phyloP scores from a whole-genome alignment of 2,113 vertebrate species.

The Procavia capensis region DNA sequence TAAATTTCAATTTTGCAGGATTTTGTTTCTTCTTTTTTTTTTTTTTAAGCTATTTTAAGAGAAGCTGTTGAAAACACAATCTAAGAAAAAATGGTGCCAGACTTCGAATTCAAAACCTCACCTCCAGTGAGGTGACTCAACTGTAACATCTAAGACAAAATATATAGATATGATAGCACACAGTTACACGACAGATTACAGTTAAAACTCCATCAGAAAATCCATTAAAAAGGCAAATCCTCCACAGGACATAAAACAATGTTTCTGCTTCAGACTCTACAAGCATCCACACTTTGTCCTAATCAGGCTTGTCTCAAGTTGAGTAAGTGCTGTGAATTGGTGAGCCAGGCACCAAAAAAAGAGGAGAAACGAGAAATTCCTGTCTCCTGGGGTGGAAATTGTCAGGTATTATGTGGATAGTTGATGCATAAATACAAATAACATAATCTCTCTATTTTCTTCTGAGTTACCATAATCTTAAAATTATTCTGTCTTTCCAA shows the following conservation, averaged over 20 bases:
- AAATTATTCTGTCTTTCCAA: conserved; percentile 85
- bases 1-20: conserved; percentile 54
- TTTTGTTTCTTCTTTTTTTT: not conserved
- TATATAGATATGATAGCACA: conserved; percentile 40
- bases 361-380: conserved; percentile 73
- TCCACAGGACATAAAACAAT: conserved; percentile 70
- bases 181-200: conserved; percentile 74
- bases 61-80: conserved; percentile 53
- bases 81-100: conserved; percentile 55
- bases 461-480: conserved; percentile 81
- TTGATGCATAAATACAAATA: conserved; percentile 84
- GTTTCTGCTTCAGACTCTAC: conserved; percentile 46
- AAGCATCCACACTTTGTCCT: conserved; percentile 17
- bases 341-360: conserved; percentile 57
- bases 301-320: not conserved
- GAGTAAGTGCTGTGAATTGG: conserved; percentile 51
- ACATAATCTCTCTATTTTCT: conserved; percentile 83
- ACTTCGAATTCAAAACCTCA: conserved; percentile 66
- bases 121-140: conserved; percentile 65
- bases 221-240: conserved; percentile 74
- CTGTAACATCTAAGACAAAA: conserved; percentile 68
- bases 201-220: conserved; percentile 73
- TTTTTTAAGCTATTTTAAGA: not conserved
- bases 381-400: conserved; percentile 76
- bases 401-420: conserved; percentile 78